Conservation (phyloP, 2,888 invertebrate species). For the Opisthograptis luteolata region DNA sequence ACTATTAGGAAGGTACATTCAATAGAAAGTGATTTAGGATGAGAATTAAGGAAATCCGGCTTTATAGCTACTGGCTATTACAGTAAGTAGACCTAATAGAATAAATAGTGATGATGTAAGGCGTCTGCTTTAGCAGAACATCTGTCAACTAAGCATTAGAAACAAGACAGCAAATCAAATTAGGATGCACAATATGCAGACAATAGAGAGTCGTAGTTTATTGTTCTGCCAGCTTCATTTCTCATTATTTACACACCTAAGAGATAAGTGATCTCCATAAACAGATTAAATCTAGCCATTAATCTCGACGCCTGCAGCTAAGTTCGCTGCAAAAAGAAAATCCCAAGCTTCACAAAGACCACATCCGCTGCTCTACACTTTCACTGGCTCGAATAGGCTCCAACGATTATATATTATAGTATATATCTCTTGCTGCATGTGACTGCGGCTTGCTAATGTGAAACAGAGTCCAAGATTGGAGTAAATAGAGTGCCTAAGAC, state of each 20-base stretch:
- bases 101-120: no score
- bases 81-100: no score
- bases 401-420: conserved; percentile 52
- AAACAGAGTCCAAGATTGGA: conserved; percentile 31
- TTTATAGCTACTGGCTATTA: no score
- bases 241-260: conserved; percentile 6
- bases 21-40: no score
- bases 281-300: conserved; percentile 17
- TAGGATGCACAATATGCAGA: no score
- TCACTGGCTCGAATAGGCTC: conserved; percentile 47
- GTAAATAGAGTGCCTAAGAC: not conserved
- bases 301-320: conserved; percentile 23
- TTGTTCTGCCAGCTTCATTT: no score
- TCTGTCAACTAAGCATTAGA: no score
- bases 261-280: conserved; percentile 13
- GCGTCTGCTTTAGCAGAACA: no score
- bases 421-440: conserved; percentile 44
- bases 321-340: conserved; percentile 24
- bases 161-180: no score
- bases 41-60: no score
- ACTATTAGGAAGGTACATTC: no score
- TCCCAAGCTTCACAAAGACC: conserved; percentile 21
- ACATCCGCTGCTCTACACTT: conserved; percentile 50
- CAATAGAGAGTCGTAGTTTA: no score
- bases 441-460: conserved; percentile 7